Evolutionary conservation across 2,888 invertebrate genomes (phyloP).

Genomic region (Oscheius sp.): DNA sequence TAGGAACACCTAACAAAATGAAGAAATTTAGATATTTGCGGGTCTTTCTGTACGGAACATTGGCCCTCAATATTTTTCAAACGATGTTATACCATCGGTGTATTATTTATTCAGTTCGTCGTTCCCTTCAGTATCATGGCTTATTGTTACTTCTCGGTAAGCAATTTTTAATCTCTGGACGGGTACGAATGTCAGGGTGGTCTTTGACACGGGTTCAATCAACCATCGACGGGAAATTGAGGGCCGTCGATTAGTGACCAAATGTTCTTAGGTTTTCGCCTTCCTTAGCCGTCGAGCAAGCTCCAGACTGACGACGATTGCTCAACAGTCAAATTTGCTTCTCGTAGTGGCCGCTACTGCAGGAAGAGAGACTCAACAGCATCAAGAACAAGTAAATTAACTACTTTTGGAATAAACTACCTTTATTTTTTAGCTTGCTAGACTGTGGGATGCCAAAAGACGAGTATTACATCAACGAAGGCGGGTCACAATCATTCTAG

Average conservation of each 20-base stretch:
- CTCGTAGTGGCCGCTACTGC: slow-evolving; percentile 46
- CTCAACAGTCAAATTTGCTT: slow-evolving; percentile 49
- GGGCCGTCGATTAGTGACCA: background rate
- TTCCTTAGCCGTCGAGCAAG: slow-evolving; percentile 46
- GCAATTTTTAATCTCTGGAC: no score
- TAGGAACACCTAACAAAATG: background rate
- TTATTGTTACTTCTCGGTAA: slow-evolving; percentile 87
- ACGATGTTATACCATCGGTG: slow-evolving; percentile 83
- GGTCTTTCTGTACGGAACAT: slow-evolving; percentile 72
- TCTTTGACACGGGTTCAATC: background rate
- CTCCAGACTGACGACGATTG: slow-evolving; percentile 47
- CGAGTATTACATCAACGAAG: slow-evolving; percentile 44
- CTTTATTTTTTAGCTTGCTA: slow-evolving; percentile 38
- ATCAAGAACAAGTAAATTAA: slow-evolving; percentile 46
- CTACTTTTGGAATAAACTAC: background rate
- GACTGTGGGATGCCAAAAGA: slow-evolving; percentile 50
- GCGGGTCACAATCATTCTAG: slow-evolving; percentile 50
- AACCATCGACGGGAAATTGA: background rate
- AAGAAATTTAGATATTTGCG: slow-evolving; percentile 43
- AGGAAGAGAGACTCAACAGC: slow-evolving; percentile 48
- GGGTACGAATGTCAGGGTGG: no score
- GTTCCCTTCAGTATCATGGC: slow-evolving; percentile 91
- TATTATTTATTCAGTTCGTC: slow-evolving; percentile 88
- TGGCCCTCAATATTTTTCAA: slow-evolving; percentile 88
- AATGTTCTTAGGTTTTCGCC: slow-evolving; percentile 40